phyloP scores from a whole-genome alignment of 2,888 invertebrate genomes.

The Calameuta pallipes region DNA sequence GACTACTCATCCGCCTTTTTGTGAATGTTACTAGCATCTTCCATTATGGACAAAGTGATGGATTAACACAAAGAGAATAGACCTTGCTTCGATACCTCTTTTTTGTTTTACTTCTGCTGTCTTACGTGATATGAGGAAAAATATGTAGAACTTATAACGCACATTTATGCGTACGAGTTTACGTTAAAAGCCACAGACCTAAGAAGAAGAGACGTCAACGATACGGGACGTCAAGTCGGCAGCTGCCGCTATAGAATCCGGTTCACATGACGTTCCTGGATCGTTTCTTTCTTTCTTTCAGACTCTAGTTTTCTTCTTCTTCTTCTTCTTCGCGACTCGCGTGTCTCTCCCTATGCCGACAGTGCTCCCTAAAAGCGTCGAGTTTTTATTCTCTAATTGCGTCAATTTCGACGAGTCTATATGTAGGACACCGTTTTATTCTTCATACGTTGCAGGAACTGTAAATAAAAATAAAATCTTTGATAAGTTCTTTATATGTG shows the following conservation, averaged over 20 bases:
- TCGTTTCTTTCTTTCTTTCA: slow-evolving; percentile 23
- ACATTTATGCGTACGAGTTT: background rate
- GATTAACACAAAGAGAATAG: background rate
- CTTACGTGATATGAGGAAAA: background rate
- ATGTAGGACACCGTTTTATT: background rate
- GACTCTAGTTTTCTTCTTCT: slow-evolving; percentile 2
- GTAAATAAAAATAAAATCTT: background rate
- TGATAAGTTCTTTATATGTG: background rate
- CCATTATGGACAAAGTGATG: background rate
- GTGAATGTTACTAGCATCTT: background rate
- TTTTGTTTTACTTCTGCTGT: background rate
- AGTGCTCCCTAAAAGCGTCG: background rate
- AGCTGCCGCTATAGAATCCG: slow-evolving; percentile 56
- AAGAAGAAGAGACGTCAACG: slow-evolving; percentile 22
- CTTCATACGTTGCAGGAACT: background rate
- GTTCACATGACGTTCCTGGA: slow-evolving; percentile 53
- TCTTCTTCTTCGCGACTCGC: background rate
- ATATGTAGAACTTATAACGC: background rate
- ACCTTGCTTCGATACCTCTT: background rate
- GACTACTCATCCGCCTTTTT: background rate
- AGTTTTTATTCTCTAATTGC: background rate
- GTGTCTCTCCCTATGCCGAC: background rate
- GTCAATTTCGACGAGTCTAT: background rate
- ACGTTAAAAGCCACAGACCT: background rate
- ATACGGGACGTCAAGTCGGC: slow-evolving; percentile 34